Conservation (phyloP, 2,888 invertebrate species). For the Standfussiana lucernea region DNA sequence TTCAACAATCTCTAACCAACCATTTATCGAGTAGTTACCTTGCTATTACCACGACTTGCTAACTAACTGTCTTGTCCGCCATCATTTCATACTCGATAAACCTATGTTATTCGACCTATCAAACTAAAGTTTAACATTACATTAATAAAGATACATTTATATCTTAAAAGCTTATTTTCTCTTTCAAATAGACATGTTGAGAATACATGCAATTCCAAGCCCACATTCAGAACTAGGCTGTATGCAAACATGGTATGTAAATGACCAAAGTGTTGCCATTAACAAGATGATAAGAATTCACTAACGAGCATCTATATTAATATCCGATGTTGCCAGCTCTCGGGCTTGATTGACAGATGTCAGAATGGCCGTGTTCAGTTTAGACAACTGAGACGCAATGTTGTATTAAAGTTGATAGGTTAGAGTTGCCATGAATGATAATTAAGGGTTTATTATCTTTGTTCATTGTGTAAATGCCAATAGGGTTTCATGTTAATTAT, state of each 20-base stretch:
- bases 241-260: slow-evolving; percentile 68
- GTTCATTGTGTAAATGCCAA: neutral
- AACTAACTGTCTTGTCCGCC: slow-evolving; percentile 1
- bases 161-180: slow-evolving; percentile 65
- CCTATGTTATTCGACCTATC: slow-evolving; percentile 9
- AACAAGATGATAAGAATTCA: slow-evolving; percentile 76
- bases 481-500: neutral
- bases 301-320: slow-evolving; percentile 78
- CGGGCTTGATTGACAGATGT: slow-evolving; percentile 73
- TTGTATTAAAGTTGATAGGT: slow-evolving; percentile 24
- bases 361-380: slow-evolving; percentile 55
- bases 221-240: slow-evolving; percentile 63
- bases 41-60: neutral
- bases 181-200: slow-evolving; percentile 54
- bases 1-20: slow-evolving; percentile 6
- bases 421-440: slow-evolving; percentile 33
- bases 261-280: slow-evolving; percentile 75
- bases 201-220: slow-evolving; percentile 62
- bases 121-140: slow-evolving; percentile 26
- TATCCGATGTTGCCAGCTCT: slow-evolving; percentile 73
- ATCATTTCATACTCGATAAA: slow-evolving; percentile 22
- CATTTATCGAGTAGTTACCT: neutral
- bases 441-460: slow-evolving; percentile 6
- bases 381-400: slow-evolving; percentile 45
- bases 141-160: slow-evolving; percentile 58